phyloP scores from a whole-genome alignment of 2,797 vertebrate genomes.

The Sebastes nivosus region DNA sequence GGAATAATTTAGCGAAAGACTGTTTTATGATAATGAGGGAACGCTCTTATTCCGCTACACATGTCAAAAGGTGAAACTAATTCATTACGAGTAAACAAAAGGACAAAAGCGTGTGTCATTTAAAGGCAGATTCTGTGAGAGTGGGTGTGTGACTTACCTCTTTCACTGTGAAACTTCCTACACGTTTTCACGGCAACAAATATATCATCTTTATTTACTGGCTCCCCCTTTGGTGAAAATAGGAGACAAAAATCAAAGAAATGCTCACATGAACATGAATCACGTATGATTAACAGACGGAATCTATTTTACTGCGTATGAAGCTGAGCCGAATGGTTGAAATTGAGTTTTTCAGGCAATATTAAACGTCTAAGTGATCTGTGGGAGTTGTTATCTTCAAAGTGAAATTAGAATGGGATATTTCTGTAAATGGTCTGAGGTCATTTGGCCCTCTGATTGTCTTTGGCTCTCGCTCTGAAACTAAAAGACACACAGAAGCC shows the following conservation, averaged over 20 bases:
- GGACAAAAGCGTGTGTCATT: neutral
- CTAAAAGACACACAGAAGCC: neutral
- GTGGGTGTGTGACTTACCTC: conserved; percentile 86
- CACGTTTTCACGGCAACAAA: conserved; percentile 98
- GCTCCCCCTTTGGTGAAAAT: conserved; percentile 83
- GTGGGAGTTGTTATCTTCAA: conserved; percentile 23
- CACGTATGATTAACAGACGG: neutral
- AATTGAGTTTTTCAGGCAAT: neutral
- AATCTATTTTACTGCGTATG: neutral
- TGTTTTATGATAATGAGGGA: neutral
- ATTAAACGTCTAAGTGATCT: conserved; percentile 31
- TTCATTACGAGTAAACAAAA: conserved; percentile 28
- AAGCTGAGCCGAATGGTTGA: neutral
- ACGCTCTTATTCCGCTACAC: conserved; percentile 12
- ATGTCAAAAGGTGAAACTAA: conserved; percentile 39
- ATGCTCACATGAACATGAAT: conserved; percentile 1
- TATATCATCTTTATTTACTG: conserved; percentile 88
- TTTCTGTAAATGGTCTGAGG: conserved; percentile 30
- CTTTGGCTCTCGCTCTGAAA: conserved; percentile 9
- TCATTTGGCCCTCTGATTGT: conserved; percentile 23
- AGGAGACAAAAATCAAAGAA: conserved; percentile 22
- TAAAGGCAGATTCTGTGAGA: neutral
- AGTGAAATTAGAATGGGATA: conserved; percentile 25
- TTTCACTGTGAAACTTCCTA: conserved; percentile 92
- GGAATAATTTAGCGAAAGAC: neutral